phyloP scores from a whole-genome alignment of 1,140 invertebrate genomes.

The Yoshiicerus persimilis region DNA sequence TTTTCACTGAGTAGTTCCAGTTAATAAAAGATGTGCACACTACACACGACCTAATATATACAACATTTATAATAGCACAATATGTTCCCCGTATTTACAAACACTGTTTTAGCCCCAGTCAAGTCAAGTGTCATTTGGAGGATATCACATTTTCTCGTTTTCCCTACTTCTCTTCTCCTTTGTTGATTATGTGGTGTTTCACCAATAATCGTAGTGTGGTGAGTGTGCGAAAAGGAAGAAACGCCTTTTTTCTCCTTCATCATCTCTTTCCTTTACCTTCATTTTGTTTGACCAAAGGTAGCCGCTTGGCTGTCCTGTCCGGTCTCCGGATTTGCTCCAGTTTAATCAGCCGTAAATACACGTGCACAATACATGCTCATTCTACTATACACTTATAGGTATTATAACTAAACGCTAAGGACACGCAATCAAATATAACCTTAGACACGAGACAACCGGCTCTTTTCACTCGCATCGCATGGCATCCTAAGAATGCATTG shows the following conservation, averaged over 20 bases:
- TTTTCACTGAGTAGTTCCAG: not conserved
- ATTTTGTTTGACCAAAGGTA: not conserved
- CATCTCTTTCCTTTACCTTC: not conserved
- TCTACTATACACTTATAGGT: not conserved
- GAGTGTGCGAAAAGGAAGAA: not conserved
- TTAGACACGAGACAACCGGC: conserved; percentile 1
- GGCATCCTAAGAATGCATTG: not conserved
- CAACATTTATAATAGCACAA: not conserved
- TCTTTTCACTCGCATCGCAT: not conserved
- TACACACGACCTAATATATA: too few relatives aligned
- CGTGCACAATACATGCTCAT: not conserved
- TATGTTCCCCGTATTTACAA: not conserved
- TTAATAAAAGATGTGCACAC: not conserved
- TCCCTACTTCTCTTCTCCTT: not conserved
- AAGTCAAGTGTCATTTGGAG: not conserved
- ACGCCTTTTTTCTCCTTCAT: conserved; percentile 6
- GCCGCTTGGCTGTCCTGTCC: not conserved
- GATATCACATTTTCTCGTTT: not conserved
- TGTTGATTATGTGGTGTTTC: not conserved
- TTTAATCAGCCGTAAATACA: not conserved
- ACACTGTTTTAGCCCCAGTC: not conserved
- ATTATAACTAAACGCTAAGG: not conserved
- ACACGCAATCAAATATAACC: not conserved
- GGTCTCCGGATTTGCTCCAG: not conserved
- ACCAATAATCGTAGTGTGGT: not conserved